Percentiles rank a stretch among this genome's conserved stretches.
phyloP scores from a whole-genome alignment of 2,888 invertebrate species.

The Eupeodes luniger region DNA sequence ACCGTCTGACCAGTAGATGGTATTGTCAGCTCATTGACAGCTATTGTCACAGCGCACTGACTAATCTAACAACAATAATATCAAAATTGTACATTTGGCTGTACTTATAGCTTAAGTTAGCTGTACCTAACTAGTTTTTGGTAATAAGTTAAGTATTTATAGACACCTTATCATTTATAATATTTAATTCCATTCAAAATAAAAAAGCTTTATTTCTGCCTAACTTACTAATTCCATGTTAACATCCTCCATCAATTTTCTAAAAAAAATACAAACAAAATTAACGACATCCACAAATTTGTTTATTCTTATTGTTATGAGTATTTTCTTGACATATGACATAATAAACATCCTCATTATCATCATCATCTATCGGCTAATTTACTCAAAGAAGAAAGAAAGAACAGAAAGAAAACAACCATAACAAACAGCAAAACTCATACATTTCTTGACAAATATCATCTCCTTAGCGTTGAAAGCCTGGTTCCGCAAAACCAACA shows the following conservation, averaged over 20 bases:
- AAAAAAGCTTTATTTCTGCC: background rate
- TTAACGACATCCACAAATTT: conserved; percentile 8
- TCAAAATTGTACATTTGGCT: too few species aligned
- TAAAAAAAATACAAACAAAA: background rate
- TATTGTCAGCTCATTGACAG: background rate
- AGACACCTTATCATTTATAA: too few species aligned
- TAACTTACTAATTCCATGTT: background rate
- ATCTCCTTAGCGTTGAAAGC: conserved; percentile 25
- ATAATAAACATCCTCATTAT: conserved; percentile 65
- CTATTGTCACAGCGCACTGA: too few species aligned
- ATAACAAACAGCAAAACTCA: conserved; percentile 27
- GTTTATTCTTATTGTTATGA: conserved; percentile 20
- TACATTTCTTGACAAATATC: conserved; percentile 64
- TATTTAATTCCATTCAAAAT: background rate
- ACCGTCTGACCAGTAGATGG: too few species aligned
- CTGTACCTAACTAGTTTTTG: too few species aligned
- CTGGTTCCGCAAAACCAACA: conserved; percentile 37
- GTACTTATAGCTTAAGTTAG: too few species aligned
- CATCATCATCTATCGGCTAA: conserved; percentile 71
- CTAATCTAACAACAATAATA: too few species aligned
- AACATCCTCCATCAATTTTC: background rate
- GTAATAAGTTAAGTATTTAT: too few species aligned
- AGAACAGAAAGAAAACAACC: background rate
- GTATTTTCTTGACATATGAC: conserved; percentile 61
- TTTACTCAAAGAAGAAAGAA: conserved; percentile 52